phyloP scores from a whole-genome alignment of 2,888 invertebrate species.

The Acronicta psi region DNA sequence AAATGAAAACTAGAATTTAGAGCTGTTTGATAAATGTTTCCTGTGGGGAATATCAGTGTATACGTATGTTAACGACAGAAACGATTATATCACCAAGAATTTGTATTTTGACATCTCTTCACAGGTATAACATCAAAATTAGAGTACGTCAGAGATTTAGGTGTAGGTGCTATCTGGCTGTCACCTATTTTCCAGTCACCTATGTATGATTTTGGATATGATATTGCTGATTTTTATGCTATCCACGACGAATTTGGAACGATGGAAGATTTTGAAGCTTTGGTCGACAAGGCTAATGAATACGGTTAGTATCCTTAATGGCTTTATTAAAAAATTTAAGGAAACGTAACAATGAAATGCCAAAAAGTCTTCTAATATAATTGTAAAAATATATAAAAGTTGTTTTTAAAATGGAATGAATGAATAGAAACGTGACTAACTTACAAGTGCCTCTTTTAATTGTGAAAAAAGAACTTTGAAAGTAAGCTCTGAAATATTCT shows the following conservation, averaged over 20 bases:
- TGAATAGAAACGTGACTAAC: conserved; percentile 26
- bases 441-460: conserved; percentile 25
- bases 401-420: neutral
- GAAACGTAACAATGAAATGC: neutral
- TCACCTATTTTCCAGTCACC: conserved; percentile 93
- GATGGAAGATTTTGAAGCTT: conserved; percentile 91
- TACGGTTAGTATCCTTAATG: conserved; percentile 70
- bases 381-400: neutral
- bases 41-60: conserved; percentile 13
- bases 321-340: too few species aligned
- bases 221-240: conserved; percentile 92
- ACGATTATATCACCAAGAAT: conserved; percentile 15
- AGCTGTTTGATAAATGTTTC: conserved; percentile 10
- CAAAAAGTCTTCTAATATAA: neutral
- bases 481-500: conserved; percentile 8
- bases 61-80: conserved; percentile 10
- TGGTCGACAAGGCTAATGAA: conserved; percentile 85
- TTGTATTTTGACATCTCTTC: conserved; percentile 13
- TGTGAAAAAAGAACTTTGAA: conserved; percentile 14
- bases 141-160: conserved; percentile 90
- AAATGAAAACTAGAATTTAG: conserved; percentile 26
- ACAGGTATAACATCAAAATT: conserved; percentile 90
- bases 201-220: conserved; percentile 95
- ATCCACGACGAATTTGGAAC: conserved; percentile 93
- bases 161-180: conserved; percentile 92